These are phyloP conservation scores for Micoletzkya japonica DNA, from an alignment of 2,888 invertebrate genomes.

Conservation along the genomic window DNA sequence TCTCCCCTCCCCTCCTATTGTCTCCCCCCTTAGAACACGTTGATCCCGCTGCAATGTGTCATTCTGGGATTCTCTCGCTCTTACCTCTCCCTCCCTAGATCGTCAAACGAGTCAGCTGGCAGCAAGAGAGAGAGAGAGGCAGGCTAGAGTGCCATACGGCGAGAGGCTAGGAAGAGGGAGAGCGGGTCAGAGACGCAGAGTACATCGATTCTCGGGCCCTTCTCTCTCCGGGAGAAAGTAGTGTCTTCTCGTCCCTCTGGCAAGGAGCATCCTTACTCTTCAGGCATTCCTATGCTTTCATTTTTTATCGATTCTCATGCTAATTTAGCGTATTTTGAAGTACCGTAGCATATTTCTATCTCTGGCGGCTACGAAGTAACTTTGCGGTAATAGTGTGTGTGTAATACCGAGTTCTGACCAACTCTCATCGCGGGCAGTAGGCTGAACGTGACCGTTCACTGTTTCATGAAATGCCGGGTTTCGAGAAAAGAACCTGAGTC, in stretches of 20 bases:
- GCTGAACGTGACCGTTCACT: no score
- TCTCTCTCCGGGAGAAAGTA: no score
- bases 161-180: conserved; percentile 13
- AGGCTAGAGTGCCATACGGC: neutral
- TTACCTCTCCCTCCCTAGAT: neutral
- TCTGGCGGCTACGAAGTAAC: no score
- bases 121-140: conserved; percentile 10
- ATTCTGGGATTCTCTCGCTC: neutral
- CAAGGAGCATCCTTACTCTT: conserved; percentile 14
- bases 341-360: no score
- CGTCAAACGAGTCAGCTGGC: conserved; percentile 27
- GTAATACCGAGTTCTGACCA: no score
- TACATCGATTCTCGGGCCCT: conserved; percentile 13
- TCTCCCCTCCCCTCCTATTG: conserved; percentile 5
- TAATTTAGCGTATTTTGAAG: no score
- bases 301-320: no score
- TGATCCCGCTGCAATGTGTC: neutral
- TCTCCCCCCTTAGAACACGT: neutral
- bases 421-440: no score
- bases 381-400: no score
- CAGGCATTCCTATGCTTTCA: conserved; percentile 1
- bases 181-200: conserved; percentile 19
- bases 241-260: neutral
- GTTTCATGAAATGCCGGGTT: no score
- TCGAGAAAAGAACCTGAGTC: no score